Base-by-base conservation (phyloP, 2,797 vertebrate species). In the Urophycis tenuis region DNA sequence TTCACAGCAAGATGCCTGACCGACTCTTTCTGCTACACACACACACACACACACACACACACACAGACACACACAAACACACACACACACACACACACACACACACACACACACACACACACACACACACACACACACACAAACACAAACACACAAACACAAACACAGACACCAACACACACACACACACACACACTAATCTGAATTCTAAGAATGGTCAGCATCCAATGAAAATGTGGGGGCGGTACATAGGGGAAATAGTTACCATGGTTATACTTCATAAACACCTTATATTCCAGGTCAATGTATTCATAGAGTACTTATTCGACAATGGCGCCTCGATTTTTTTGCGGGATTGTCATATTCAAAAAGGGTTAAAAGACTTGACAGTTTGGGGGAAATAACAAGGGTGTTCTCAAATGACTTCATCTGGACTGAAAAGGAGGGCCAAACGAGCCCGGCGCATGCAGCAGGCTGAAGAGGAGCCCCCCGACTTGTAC, bases 1-100 rank as follows among this genome's bases (percentile, higher is more conserved):
- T 95, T 96, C 92, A 96, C 89, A 88, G 92, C 92, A 91, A 91
- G 91, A 88, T 82, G 83, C 85, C 82, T 85, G 81, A 81, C 86
- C 84, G 84, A 84, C 81, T 86, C 81, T 71, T 73, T 83, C 76
- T 41, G 49, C 60, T 83, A 78, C 71, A 35, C 78, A 81, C 1
- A n/a, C n/a, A n/a, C n/a, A n/a, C n/a, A n/a, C n/a, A n/a, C n/a
- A n/a, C 33, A 71, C 1, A 53, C 30, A 33, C 49, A 36, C 71
- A 60, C 76, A 60, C 76, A 35, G 32, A 34, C 41, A 77, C 71
- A 73, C 49, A 77, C n/a, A 73, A 34, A 78, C 39, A 41, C 39
- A 71, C 64, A 41, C 49, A 36, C 49, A 73, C 71, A 77, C 77
- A 67, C 35, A 67, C 78, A 69, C 53, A 45, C 31, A 49, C 31